A percentile compares a stretch with the other conserved stretches of the same genome.
Evolutionary conservation across 2,113 vertebrate genomes (phyloP).

Genomic region (Hemicordylus capensis): DNA sequence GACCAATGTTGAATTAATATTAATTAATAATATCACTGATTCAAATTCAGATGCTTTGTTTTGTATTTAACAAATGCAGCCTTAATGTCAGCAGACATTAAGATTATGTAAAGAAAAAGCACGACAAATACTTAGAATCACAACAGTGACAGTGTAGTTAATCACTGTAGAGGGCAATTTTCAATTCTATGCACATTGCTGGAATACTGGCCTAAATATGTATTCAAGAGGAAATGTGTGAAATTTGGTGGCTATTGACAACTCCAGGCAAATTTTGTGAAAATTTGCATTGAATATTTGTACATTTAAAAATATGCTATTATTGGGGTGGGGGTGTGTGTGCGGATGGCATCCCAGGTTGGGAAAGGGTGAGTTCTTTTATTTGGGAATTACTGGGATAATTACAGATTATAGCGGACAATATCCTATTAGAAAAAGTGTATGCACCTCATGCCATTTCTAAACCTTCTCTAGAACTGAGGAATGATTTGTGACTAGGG

Average conservation of each 20-base stretch:
- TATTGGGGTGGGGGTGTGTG: too few relatives aligned
- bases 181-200: not conserved
- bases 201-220: not conserved
- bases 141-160: not conserved
- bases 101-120: slow-evolving; percentile 15
- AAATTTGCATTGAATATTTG: not conserved
- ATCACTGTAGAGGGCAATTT: not conserved
- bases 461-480: too few relatives aligned
- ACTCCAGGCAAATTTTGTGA: not conserved
- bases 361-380: rapidly evolving
- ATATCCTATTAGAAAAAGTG: too few relatives aligned
- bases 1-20: too few relatives aligned
- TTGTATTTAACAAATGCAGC: not conserved
- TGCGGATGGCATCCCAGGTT: slow-evolving; percentile 16
- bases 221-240: not conserved
- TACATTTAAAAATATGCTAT: not conserved
- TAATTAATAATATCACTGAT: too few relatives aligned
- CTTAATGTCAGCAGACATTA: not conserved
- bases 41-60: slow-evolving; percentile 18
- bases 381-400: not conserved
- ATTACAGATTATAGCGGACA: rapidly evolving
- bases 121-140: not conserved
- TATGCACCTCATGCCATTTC: too few relatives aligned
- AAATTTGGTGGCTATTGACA: not conserved
- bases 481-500: too few relatives aligned